These are phyloP conservation scores for Leucoma salicis DNA, from an alignment of 2,888 invertebrate genomes.

Conservation along the genomic window DNA sequence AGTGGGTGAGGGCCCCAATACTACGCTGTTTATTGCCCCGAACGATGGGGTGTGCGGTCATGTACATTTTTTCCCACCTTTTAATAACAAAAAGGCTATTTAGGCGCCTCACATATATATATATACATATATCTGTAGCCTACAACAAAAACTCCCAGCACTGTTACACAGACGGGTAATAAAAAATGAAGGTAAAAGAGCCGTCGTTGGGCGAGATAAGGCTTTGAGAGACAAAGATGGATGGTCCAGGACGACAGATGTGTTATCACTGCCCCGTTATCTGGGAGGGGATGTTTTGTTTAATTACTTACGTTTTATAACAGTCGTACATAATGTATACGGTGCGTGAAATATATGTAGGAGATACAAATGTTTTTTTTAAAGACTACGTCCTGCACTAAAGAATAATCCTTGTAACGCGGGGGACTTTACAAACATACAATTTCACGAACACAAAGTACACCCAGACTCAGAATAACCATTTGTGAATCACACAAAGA, in stretches of 20 bases:
- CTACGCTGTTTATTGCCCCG: too few species aligned
- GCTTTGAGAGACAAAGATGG: slow-evolving; percentile 51
- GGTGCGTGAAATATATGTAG: neutral
- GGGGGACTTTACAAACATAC: neutral
- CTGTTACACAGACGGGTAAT: slow-evolving; percentile 21
- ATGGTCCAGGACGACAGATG: slow-evolving; percentile 41
- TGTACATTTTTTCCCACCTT: too few species aligned
- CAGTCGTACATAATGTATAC: neutral
- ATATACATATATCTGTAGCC: neutral
- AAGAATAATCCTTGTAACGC: neutral
- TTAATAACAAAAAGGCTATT: too few species aligned
- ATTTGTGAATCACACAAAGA: too few species aligned
- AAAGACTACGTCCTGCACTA: neutral
- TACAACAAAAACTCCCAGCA: slow-evolving; percentile 17
- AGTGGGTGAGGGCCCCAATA: too few species aligned
- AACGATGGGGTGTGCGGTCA: too few species aligned
- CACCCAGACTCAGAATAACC: too few species aligned
- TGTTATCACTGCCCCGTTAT: slow-evolving; percentile 34
- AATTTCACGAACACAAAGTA: too few species aligned
- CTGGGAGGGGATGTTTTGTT: slow-evolving; percentile 28
- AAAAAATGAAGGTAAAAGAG: slow-evolving; percentile 27
- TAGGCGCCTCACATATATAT: neutral
- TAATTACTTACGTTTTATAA: slow-evolving; percentile 29
- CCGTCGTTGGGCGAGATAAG: slow-evolving; percentile 39
- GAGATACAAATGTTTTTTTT: slow-evolving; percentile 15